Base-by-base conservation (phyloP, 2,113 vertebrate species). In the Plecotus auritus region DNA sequence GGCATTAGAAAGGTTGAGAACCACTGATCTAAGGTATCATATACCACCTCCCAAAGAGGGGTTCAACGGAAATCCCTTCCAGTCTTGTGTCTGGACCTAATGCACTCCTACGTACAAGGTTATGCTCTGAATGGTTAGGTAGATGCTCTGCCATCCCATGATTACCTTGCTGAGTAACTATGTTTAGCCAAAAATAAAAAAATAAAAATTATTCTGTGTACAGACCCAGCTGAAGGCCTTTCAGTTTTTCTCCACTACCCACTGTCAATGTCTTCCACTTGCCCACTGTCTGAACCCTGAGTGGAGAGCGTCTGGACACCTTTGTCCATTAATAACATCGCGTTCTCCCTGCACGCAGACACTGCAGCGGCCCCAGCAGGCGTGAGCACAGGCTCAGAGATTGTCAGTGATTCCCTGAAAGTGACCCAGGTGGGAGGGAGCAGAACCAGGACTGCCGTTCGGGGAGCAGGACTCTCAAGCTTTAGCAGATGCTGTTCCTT, bases 331-430 rank as follows among this genome's bases (percentile, higher is more conserved):
- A 32, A 30, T 22, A n/a, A 54, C 14, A 17, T 23, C 0, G 2
- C 26, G 14, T 13, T 67, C 40, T 67, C 35, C 40, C 42, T 32
- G 20, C 0, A 0, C 9, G 4, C 67, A n/a, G 89, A 59, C 47
- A 9, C 45, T 16, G 45, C 5, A 32, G 4, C 2, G 40, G 35
- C 12, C 20, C 8, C 0, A 5, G 69, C n/a, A 45, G 23, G 18
- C 26, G 1, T 61, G 4, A 4, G 45, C 8, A 28, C 64, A 9
- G 28, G 32, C 54, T 73, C 59, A 49, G 42, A 66, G 66, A 64
- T 16, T 14, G 17, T 7, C 30, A 11, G 69, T 9, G 47, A 73
- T 12, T 11, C 32, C 28, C 42, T 16, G 16, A 78, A 22, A 51
- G n/a, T 3, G 54, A 85, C 26, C 42, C 42, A 23, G 17, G 0